These are phyloP conservation scores for Stegodyphus mimosarum DNA, from an alignment of 1,140 invertebrate genomes.

Conservation along the genomic window DNA sequence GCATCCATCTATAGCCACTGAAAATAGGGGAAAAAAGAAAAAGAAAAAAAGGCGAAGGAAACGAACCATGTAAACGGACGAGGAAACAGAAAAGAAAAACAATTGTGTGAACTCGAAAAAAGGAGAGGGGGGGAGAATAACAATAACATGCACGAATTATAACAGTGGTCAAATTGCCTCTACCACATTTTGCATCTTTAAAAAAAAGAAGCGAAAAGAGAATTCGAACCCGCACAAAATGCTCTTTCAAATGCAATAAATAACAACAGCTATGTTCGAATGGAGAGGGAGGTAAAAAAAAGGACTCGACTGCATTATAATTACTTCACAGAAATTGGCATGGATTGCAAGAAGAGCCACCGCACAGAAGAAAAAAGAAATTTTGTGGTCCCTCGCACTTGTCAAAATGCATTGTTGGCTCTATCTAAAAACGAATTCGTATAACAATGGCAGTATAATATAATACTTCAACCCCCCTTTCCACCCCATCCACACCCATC, in stretches of 20 bases:
- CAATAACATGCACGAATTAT: not conserved
- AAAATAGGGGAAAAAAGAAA: too few relatives aligned
- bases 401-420: constrained; percentile 50
- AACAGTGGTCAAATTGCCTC: not conserved
- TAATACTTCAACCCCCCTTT: constrained; percentile 22
- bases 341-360: not conserved
- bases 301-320: constrained; percentile 12
- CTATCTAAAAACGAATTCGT: constrained; percentile 2
- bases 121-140: not conserved
- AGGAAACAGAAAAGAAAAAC: too few relatives aligned
- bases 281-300: not conserved
- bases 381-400: constrained; percentile 17
- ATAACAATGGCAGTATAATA: constrained; percentile 48
- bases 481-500: not conserved
- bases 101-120: too few relatives aligned
- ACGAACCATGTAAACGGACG: too few relatives aligned
- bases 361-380: not conserved
- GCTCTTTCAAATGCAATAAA: constrained; percentile 15
- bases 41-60: too few relatives aligned
- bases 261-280: not conserved
- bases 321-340: constrained; percentile 15
- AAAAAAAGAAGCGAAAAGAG: not conserved
- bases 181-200: not conserved
- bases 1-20: too few relatives aligned
- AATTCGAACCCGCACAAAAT: constrained; percentile 9